Base-by-base conservation (phyloP, 2,888 invertebrate species). In the Tuberolachnus salignus region DNA sequence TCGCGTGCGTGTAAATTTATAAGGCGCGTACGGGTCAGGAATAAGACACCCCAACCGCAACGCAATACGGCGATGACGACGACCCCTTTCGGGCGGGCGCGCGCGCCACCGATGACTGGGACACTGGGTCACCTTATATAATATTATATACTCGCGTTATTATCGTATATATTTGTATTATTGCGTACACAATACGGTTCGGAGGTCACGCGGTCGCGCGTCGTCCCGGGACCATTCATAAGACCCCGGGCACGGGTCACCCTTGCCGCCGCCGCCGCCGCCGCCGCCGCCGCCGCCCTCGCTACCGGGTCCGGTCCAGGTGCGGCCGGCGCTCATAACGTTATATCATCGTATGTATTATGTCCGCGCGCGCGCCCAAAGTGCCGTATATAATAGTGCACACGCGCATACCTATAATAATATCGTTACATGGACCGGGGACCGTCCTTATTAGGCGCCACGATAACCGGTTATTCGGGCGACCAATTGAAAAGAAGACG, bases 221-320 rank as follows among this genome's bases (percentile, higher is more conserved):
- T 34, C 34, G 71, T 75, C 78, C 78, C 67, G 67, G 78, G 59
- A 78, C 78, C 78, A 59, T 78, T 67, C 67, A 69, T 46, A 55
- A 46, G 46, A 66, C 74, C 53, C 57, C 46, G 21, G 78, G 67
- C 67, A 78, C 67, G 78, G 78, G 75, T 75, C 75, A 78, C 78
- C 74, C 74, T 55, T 19, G 4, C 51, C 61, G 11, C 14, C 69
- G 21, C 59, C 23, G 16, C 14, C 14, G n/a, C 42, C 11, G 26
- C 8, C 14, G 14, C 44, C 13, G 49, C 49, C 16, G 11, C 14
- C 69, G 21, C 59, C 23, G 16, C 14, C 14, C 9, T 21, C 11
- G 26, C 8, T 9, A 13, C 44, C 13, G 49, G 64, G 74, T 26
- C 74, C 49, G 51, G 73, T 49, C 51, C 49, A 16, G 63, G 23